Conservation (phyloP, 2,113 vertebrate species). For the Rynchops niger region DNA sequence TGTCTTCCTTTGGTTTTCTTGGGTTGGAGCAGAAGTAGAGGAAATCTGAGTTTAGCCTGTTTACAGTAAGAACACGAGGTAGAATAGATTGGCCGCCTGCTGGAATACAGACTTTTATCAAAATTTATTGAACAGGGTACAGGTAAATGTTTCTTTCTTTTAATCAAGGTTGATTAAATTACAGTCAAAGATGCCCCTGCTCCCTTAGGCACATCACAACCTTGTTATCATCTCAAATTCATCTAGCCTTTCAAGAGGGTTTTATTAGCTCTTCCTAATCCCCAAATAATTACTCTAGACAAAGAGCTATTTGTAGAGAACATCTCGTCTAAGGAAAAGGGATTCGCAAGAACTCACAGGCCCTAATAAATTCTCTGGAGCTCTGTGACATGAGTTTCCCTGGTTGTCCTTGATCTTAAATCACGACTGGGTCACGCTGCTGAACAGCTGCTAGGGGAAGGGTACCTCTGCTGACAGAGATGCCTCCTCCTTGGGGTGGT, state of each 20-base stretch:
- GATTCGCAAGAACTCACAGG: conserved; percentile 10
- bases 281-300: conserved; percentile 71
- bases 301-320: conserved; percentile 52
- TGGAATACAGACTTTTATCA: conserved; percentile 33
- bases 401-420: conserved; percentile 39
- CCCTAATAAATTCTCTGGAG: conserved; percentile 28
- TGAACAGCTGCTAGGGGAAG: background rate
- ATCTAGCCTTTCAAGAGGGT: conserved; percentile 61
- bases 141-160: conserved; percentile 58
- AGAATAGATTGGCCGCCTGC: background rate
- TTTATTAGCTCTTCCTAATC: conserved; percentile 73
- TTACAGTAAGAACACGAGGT: background rate
- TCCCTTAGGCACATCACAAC: conserved; percentile 54
- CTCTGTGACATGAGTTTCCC: background rate
- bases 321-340: conserved; percentile 42
- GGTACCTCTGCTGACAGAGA: background rate
- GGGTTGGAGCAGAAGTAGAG: background rate
- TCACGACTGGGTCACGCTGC: background rate
- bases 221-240: conserved; percentile 71
- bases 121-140: conserved; percentile 26
- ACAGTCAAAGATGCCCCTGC: conserved; percentile 31
- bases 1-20: background rate
- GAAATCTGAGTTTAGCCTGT: background rate
- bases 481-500: background rate
- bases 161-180: conserved; percentile 68